Percentiles rank a stretch among this genome's conserved stretches.
phyloP scores from a whole-genome alignment of 1,140 invertebrate species.

The Acromyrmex heyeri region DNA sequence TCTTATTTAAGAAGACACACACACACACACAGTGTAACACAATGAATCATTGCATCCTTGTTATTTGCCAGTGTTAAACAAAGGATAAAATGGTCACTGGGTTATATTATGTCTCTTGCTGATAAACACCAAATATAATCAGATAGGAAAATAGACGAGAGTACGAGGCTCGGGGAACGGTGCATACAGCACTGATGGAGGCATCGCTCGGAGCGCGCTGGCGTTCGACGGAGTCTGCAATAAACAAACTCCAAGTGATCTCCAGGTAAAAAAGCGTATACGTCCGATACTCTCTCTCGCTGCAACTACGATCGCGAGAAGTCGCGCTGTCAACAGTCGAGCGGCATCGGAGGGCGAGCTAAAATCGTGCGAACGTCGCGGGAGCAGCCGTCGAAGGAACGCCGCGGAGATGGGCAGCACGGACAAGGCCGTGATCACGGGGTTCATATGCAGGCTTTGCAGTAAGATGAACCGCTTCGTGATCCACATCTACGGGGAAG shows the following conservation, averaged over 20 bases:
- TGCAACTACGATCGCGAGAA: neutral
- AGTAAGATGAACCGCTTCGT: constrained; percentile 93
- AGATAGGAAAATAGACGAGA: too few relatives aligned
- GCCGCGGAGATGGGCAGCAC: constrained; percentile 90
- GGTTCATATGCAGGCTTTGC: constrained; percentile 93
- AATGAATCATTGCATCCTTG: too few relatives aligned
- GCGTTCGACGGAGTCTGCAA: constrained; percentile 48
- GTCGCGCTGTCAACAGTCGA: neutral
- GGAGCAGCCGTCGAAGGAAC: neutral
- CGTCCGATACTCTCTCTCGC: neutral
- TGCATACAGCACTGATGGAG: constrained; percentile 6
- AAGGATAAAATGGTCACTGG: too few relatives aligned
- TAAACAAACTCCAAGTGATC: constrained; percentile 54
- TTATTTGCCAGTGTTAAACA: too few relatives aligned
- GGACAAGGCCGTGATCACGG: constrained; percentile 91
- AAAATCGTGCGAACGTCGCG: neutral
- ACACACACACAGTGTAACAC: too few relatives aligned
- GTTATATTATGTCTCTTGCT: too few relatives aligned
- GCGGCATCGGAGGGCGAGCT: neutral
- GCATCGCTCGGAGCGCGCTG: constrained; percentile 44
- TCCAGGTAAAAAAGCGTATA: neutral
- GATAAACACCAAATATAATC: too few relatives aligned
- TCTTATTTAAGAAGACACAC: too few relatives aligned
- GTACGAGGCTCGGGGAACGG: neutral
- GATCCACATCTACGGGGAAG: constrained; percentile 92